These are phyloP conservation scores for Cavia aperea DNA, from an alignment of 2,113 vertebrate species.

Conservation along the genomic window DNA sequence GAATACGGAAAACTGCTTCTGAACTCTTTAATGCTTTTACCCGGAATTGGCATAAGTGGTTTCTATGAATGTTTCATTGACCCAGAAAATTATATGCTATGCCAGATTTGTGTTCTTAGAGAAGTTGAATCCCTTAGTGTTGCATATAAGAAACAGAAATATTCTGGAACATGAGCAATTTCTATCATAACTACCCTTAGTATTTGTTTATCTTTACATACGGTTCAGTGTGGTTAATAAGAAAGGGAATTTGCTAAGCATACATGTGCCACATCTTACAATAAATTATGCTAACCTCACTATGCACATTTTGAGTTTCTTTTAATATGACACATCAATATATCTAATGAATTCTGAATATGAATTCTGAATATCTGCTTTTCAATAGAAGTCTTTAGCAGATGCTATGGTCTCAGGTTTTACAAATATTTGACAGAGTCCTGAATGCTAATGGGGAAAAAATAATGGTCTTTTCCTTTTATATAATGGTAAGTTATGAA, in stretches of 20 bases:
- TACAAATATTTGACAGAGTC: neutral
- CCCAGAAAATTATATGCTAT: neutral
- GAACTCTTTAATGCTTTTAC: neutral
- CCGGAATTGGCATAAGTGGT: neutral
- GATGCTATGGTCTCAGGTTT: neutral
- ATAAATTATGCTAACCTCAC: neutral
- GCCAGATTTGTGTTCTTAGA: neutral
- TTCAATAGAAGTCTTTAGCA: neutral
- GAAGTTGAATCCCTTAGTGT: neutral
- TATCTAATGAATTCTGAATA: constrained; percentile 26
- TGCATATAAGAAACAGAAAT: neutral
- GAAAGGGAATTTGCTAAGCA: neutral
- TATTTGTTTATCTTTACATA: constrained; percentile 5
- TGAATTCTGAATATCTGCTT: constrained; percentile 16
- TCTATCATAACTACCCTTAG: neutral
- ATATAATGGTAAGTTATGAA: neutral
- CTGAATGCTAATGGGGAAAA: neutral
- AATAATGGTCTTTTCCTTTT: neutral
- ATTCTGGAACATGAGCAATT: neutral
- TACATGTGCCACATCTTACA: neutral
- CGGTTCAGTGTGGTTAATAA: neutral
- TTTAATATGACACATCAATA: neutral
- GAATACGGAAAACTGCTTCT: neutral
- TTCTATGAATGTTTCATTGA: neutral
- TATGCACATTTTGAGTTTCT: neutral